phyloP scores from a whole-genome alignment of 2,113 vertebrate species.

The Paratilapia polleni region DNA sequence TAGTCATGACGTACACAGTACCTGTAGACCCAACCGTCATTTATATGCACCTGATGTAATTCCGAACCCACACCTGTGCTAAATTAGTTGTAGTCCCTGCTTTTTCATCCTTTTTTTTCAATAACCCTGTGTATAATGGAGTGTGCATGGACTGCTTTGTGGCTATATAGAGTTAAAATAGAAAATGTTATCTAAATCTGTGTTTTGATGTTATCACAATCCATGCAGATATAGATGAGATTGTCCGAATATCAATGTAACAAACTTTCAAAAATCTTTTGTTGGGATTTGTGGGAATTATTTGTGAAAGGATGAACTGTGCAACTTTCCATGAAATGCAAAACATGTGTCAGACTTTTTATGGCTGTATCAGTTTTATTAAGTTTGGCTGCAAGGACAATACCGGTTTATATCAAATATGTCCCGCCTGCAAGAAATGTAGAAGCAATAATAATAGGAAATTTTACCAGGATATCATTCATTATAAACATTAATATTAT shows the following conservation, averaged over 20 bases:
- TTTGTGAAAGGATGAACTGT: neutral
- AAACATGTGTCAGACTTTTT: neutral
- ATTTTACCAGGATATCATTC: neutral
- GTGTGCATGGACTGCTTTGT: neutral
- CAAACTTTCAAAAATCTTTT: neutral
- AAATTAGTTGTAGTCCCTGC: rapidly evolving
- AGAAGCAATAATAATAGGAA: neutral
- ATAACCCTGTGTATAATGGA: neutral
- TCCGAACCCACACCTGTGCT: neutral
- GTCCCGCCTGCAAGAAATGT: neutral
- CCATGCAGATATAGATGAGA: neutral
- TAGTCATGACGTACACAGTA: neutral
- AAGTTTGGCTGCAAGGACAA: neutral
- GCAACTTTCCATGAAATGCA: neutral
- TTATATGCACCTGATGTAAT: neutral
- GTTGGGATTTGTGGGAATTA: neutral
- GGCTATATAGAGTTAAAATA: neutral
- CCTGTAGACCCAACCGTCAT: neutral
- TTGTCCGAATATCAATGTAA: neutral
- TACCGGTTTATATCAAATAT: neutral
- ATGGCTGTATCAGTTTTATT: neutral
- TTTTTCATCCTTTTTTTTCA: neutral
- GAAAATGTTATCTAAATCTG: neutral
- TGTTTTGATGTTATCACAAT: neutral
- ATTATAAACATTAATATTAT: neutral